Percentiles rank a stretch among this genome's conserved stretches.
Evolutionary conservation across 1,140 invertebrate genomes (phyloP).

Genomic region (Parapsyche elsis): DNA sequence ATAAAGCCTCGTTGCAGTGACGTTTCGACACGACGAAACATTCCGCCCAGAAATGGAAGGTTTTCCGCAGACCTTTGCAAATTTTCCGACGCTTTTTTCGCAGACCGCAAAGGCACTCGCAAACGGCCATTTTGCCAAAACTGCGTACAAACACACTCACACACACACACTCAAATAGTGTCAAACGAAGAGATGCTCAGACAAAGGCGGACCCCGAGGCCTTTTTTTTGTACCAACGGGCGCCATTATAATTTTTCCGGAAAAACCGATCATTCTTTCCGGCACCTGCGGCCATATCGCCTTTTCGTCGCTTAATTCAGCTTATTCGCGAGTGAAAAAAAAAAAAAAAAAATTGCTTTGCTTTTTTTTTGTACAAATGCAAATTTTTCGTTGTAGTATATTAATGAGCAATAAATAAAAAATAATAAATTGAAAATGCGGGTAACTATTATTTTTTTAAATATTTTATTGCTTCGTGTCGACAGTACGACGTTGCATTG

Average conservation of each 20-base stretch:
- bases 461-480: too few relatives aligned
- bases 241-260: slow-evolving; percentile 30
- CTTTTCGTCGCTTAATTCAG: background rate
- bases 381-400: background rate
- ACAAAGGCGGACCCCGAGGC: slow-evolving; percentile 16
- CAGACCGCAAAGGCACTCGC: too few relatives aligned
- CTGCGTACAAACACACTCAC: too few relatives aligned
- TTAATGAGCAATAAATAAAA: too few relatives aligned
- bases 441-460: too few relatives aligned
- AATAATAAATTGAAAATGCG: too few relatives aligned
- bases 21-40: background rate
- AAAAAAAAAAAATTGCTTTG: background rate
- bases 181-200: background rate
- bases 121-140: too few relatives aligned
- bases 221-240: slow-evolving; percentile 3
- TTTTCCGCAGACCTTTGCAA: background rate
- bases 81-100: background rate
- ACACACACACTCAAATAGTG: background rate
- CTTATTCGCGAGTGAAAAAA: background rate
- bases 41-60: too few relatives aligned
- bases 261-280: background rate
- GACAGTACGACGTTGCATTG: too few relatives aligned
- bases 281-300: background rate
- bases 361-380: background rate
- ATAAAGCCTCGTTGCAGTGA: background rate